A percentile compares a stretch with the other conserved stretches of the same genome.
phyloP scores from a whole-genome alignment of 1,140 invertebrate species.

The Chymomyza costata region DNA sequence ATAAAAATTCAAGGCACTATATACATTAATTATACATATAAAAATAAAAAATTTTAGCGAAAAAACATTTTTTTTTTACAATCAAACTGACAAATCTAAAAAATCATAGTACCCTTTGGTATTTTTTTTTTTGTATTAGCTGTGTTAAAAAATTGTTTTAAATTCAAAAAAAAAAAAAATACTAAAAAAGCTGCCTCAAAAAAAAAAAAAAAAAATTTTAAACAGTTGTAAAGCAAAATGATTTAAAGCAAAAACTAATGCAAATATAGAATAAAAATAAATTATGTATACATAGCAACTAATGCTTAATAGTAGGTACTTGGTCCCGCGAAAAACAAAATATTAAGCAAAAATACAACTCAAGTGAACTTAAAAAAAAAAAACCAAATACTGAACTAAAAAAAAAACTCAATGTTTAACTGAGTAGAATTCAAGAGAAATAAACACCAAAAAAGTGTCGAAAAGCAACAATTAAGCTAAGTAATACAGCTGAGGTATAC shows the following conservation, averaged over 20 bases:
- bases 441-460: conserved; percentile 18
- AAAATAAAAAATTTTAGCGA: conserved; percentile 14
- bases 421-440: conserved; percentile 7
- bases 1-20: too few species aligned
- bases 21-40: conserved; percentile 1
- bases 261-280: too few species aligned
- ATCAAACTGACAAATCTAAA: too few species aligned
- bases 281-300: conserved; percentile 3
- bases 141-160: too few species aligned
- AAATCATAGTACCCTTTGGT: neutral
- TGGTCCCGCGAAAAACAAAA: conserved; percentile 15
- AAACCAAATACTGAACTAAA: conserved; percentile 21
- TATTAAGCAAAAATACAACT: conserved; percentile 2
- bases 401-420: conserved; percentile 25
- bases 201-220: conserved; percentile 23
- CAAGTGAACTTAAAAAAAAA: conserved; percentile 30
- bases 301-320: conserved; percentile 2
- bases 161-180: conserved; percentile 18
- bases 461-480: conserved; percentile 12
- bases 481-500: too few species aligned
- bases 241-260: conserved; percentile 21
- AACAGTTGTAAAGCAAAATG: conserved; percentile 9
- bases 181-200: conserved; percentile 41
- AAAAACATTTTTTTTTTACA: too few species aligned
- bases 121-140: neutral